These are phyloP conservation scores for Drosophila kambysellisi DNA, from an alignment of 2,888 invertebrate genomes.

Conservation along the genomic window DNA sequence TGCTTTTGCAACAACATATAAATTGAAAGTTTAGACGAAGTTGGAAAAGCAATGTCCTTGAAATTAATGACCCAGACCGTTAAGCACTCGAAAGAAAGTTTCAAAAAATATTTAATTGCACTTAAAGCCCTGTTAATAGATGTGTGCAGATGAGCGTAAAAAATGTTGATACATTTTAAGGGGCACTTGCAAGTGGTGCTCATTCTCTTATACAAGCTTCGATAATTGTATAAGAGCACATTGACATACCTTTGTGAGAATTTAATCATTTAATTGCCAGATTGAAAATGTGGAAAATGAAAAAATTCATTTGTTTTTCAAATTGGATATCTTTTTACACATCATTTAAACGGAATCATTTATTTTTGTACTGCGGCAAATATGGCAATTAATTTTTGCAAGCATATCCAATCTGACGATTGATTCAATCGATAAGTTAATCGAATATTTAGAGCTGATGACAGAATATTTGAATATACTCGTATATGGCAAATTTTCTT, in stretches of 20 bases:
- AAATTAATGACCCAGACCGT: conserved; percentile 56
- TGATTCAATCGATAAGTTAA: conserved; percentile 29
- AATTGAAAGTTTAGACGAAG: conserved; percentile 44
- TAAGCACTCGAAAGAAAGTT: conserved; percentile 46
- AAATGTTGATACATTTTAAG: conserved; percentile 17
- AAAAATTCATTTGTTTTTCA: neutral
- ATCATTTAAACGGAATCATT: conserved; percentile 1
- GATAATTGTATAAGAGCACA: conserved; percentile 19
- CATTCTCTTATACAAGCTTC: conserved; percentile 29
- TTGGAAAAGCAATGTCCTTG: conserved; percentile 45
- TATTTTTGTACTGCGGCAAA: neutral
- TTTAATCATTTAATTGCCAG: neutral
- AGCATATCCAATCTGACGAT: conserved; percentile 13
- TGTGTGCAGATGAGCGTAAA: conserved; percentile 5
- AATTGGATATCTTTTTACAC: neutral
- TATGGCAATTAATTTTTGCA: conserved; percentile 32
- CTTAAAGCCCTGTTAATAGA: conserved; percentile 26
- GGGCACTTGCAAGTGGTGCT: neutral
- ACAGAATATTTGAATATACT: conserved; percentile 18
- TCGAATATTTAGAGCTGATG: conserved; percentile 28
- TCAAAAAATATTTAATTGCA: conserved; percentile 54
- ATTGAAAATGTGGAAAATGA: neutral
- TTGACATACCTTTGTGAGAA: neutral
- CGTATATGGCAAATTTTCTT: neutral
- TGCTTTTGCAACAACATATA: conserved; percentile 43